Evolutionary conservation across 1,140 invertebrate genomes (phyloP).

Genomic region (Conus ventricosus): DNA sequence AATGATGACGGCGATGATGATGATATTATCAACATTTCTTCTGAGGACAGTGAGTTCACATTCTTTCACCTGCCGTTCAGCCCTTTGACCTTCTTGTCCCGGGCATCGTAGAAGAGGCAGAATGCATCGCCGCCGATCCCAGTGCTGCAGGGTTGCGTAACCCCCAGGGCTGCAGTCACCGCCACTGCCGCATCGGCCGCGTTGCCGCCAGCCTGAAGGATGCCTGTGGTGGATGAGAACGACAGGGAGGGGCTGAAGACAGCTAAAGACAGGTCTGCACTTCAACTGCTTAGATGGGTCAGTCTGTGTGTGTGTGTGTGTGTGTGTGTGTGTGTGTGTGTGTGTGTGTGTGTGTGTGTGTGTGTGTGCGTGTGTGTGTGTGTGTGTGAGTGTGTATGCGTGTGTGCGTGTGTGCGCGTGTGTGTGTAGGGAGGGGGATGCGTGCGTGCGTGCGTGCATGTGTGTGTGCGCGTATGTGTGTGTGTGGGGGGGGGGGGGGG

Average conservation of each 20-base stretch:
- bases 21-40: no score
- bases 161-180: conserved; percentile 73
- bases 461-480: conserved; percentile 4
- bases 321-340: no score
- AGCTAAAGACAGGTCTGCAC: no score
- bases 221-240: conserved; percentile 53
- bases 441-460: background rate
- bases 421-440: background rate
- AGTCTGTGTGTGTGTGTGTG: no score
- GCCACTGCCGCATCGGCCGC: conserved; percentile 77
- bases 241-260: no score
- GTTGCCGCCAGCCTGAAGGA: conserved; percentile 75
- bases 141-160: conserved; percentile 73
- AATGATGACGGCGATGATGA: no score
- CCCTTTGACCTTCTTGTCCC: conserved; percentile 60
- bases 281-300: no score
- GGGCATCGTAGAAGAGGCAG: conserved; percentile 72
- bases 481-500: background rate
- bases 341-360: background rate
- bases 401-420: no score
- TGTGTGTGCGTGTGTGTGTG: conserved; percentile 12
- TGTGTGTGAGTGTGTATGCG: background rate
- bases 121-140: conserved; percentile 76
- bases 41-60: no score
- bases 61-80: conserved; percentile 68